Evolutionary conservation across 2,888 invertebrate species (phyloP).

Genomic region (Drosophila acutilabella): DNA sequence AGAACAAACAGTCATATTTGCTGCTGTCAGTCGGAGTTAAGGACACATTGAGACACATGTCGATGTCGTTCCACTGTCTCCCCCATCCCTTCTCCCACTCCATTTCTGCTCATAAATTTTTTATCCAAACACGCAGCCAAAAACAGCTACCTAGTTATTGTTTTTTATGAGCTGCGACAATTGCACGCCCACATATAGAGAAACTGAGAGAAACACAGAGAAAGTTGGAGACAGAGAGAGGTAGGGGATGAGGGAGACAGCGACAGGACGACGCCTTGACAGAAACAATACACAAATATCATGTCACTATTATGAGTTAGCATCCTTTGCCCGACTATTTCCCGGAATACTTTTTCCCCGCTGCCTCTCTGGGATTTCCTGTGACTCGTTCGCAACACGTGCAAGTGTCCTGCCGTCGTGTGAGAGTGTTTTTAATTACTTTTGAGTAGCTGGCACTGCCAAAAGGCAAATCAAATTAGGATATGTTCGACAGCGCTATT

Average conservation of each 20-base stretch:
- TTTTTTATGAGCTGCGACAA: constrained; percentile 80
- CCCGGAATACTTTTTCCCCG: constrained; percentile 31
- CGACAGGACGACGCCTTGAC: constrained; percentile 22
- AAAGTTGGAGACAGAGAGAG: neutral
- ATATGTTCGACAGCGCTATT: constrained; percentile 4
- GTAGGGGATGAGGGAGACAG: neutral
- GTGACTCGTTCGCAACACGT: constrained; percentile 46
- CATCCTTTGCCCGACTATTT: constrained; percentile 57
- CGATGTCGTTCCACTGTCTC: constrained; percentile 52
- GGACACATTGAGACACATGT: constrained; percentile 67
- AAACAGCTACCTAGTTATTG: constrained; percentile 60
- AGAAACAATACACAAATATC: constrained; percentile 45
- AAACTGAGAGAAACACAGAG: neutral
- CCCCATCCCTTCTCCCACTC: neutral
- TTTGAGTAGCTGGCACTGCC: constrained; percentile 34
- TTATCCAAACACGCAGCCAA: constrained; percentile 55
- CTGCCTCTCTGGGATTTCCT: constrained; percentile 54
- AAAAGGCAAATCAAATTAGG: constrained; percentile 29
- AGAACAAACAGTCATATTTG: constrained; percentile 37
- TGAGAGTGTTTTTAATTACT: constrained; percentile 43
- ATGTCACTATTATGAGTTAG: constrained; percentile 56
- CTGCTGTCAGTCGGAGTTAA: constrained; percentile 61
- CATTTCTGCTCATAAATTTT: constrained; percentile 68
- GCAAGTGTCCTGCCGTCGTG: constrained; percentile 36
- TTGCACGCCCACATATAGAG: constrained; percentile 53